Evolutionary conservation across 1,140 invertebrate genomes (phyloP), one percentile per base, ranked within the genome.

Genomic region (Amphibalanus amphitrite): DNA sequence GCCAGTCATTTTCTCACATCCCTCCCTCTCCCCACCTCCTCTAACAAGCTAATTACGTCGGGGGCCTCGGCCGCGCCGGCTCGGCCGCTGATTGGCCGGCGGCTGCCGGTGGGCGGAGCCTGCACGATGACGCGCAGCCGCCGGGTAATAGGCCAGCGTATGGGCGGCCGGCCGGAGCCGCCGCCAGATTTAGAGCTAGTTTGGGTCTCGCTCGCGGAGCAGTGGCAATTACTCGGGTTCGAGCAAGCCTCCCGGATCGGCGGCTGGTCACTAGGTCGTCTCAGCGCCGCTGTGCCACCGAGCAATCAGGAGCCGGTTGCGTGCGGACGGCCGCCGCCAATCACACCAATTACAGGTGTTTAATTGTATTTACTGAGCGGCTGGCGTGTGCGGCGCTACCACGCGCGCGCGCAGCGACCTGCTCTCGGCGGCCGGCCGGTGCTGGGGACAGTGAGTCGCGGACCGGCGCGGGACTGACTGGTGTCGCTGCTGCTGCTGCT

Each of bases 61-160:
- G 26, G 15, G 68, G 25, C 30, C 64, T 28, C 23, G 10, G 69
- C 10, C n/a, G 4, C 3, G n/a, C 38, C 28, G 20, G 8, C 26
- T 28, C 69, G 20, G 20, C 69, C 40, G 30, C 59, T 73, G 72
- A 75, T 73, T 75, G 74, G 74, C 74, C 33, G 28, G 71, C 70
- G 29, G 70, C 26, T 15, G 29, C 13, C 47, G 25, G 47, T 68
- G 70, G 70, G 71, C 40, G 71, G 71, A 69, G 70, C 71, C 38
- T 71, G 26, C 26, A 29, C 47, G 29, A 20, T 70, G 69, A 74
- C 70, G 71, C 69, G 71, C 70, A 33, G 70, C 69, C 71, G n/a
- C 26, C 69, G 70, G 29, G n/a, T 47, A 71, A 65, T 69, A 70
- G 69, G 72, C 67, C 59, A 33, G 67, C 38, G 69, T 71, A 67